Evolutionary conservation across 2,113 vertebrate genomes (phyloP).

Genomic region (Syngnathoides biaculeatus): DNA sequence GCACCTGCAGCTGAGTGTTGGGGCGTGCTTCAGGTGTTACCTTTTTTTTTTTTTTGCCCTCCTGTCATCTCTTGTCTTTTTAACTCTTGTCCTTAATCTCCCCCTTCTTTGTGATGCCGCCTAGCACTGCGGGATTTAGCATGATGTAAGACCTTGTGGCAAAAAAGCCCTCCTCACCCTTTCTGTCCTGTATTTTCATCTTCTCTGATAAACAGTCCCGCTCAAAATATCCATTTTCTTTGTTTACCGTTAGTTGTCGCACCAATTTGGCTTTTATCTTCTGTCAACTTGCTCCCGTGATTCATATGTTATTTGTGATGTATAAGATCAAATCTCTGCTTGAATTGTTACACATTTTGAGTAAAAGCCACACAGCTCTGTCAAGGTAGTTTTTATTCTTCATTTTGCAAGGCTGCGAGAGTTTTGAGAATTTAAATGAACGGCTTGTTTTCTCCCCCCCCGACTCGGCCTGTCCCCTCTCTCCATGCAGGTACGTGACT

Average conservation of each 20-base stretch:
- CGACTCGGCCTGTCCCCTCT: conserved; percentile 6
- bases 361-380: neutral
- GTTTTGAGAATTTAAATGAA: neutral
- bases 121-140: conserved; percentile 12
- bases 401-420: neutral
- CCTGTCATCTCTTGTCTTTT: conserved; percentile 24
- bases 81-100: conserved; percentile 16
- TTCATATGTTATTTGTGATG: conserved; percentile 7
- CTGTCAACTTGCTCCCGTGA: conserved; percentile 12
- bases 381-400: neutral
- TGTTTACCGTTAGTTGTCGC: conserved; percentile 37
- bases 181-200: conserved; percentile 21
- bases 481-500: conserved; percentile 85
- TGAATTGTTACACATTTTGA: neutral
- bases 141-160: conserved; percentile 3
- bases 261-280: conserved; percentile 31
- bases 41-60: conserved; percentile 34
- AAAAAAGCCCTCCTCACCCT: conserved; percentile 7
- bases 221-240: conserved; percentile 38
- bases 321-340: neutral
- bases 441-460: neutral
- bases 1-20: neutral
- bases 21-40: conserved; percentile 14
- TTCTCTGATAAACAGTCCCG: conserved; percentile 30
- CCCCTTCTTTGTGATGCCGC: conserved; percentile 1